Evolutionary conservation across 2,888 invertebrate genomes (phyloP).

Genomic region (Eupithecia abbreviata): DNA sequence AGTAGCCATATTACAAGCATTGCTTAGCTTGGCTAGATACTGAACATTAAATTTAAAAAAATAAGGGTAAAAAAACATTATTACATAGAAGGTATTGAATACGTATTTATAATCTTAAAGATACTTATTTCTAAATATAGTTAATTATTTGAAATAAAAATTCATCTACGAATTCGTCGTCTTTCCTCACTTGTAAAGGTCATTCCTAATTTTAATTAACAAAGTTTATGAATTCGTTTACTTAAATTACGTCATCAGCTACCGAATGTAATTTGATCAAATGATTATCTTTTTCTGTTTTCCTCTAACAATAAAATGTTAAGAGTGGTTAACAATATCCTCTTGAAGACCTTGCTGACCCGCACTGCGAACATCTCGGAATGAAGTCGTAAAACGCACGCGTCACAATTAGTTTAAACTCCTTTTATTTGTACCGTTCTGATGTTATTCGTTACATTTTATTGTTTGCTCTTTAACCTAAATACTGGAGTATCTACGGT

Average conservation of each 20-base stretch:
- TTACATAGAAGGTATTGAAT: too few species aligned
- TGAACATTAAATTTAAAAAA: too few species aligned
- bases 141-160: neutral
- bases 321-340: slow-evolving; percentile 11
- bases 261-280: neutral
- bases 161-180: neutral
- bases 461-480: slow-evolving; percentile 65
- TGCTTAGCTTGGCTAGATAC: too few species aligned
- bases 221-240: neutral
- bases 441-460: slow-evolving; percentile 43
- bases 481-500: slow-evolving; percentile 54
- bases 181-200: slow-evolving; percentile 1
- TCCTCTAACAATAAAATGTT: slow-evolving; percentile 8
- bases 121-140: neutral
- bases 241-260: neutral
- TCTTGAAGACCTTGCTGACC: slow-evolving; percentile 30
- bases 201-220: neutral
- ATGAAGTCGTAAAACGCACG: slow-evolving; percentile 39
- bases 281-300: neutral
- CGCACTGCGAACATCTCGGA: slow-evolving; percentile 33
- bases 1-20: too few species aligned
- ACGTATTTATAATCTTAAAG: neutral
- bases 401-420: slow-evolving; percentile 37
- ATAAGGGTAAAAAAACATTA: too few species aligned
- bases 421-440: slow-evolving; percentile 43